phyloP scores from a whole-genome alignment of 2,113 vertebrate species.

The Alectura lathami region DNA sequence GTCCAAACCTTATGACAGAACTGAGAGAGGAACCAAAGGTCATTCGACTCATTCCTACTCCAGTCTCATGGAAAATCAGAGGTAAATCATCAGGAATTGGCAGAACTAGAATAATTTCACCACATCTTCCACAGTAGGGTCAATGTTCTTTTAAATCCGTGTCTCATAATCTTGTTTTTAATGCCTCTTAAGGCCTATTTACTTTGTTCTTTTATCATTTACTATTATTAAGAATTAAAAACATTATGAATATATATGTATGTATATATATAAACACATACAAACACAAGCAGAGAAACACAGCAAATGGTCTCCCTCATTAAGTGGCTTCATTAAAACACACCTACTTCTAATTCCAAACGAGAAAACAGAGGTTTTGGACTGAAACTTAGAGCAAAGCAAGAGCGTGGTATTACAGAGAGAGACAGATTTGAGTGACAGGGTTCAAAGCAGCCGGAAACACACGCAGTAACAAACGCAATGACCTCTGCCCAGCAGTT shows the following conservation, averaged over 20 bases:
- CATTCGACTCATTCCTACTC: not conserved
- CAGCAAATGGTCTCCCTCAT: not conserved
- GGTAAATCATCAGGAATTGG: not conserved
- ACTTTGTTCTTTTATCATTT: not conserved
- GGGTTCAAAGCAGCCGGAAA: not conserved
- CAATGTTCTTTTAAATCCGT: not conserved
- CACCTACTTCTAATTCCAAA: not conserved
- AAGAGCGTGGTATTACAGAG: accelerated
- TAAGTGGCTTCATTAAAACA: not conserved
- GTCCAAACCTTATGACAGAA: not conserved
- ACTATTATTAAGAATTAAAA: not conserved
- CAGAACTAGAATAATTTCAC: not conserved
- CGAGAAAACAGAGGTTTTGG: not conserved
- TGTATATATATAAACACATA: not conserved
- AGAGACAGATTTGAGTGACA: not conserved
- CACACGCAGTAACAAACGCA: not conserved
- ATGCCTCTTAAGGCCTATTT: not conserved
- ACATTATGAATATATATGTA: not conserved
- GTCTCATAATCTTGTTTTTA: not conserved
- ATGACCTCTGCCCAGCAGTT: not conserved
- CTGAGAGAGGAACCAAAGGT: not conserved
- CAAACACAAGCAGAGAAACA: not conserved
- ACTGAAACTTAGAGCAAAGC: not conserved
- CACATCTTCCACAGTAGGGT: not conserved
- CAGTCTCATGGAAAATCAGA: not conserved